Evolutionary conservation across 2,888 invertebrate species (phyloP).

Genomic region (Drepana falcataria): DNA sequence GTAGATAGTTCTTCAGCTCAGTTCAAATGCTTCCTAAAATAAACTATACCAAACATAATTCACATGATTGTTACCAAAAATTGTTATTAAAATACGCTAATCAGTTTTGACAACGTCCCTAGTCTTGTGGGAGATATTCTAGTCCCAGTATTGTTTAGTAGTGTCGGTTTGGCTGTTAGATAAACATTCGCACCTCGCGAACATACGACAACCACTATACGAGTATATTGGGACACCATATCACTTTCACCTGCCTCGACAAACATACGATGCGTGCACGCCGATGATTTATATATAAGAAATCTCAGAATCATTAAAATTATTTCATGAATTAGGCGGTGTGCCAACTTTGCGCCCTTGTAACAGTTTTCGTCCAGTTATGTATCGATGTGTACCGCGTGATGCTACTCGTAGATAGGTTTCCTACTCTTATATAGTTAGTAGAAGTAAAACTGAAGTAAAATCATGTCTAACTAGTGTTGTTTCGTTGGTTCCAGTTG

Average conservation of each 20-base stretch:
- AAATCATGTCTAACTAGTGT: conserved; percentile 4
- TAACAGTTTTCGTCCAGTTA: conserved; percentile 3
- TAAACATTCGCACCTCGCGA: conserved; percentile 15
- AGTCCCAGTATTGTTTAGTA: conserved; percentile 49
- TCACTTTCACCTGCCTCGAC: neutral
- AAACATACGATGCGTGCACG: neutral
- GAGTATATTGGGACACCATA: neutral
- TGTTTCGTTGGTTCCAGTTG: conserved; percentile 44
- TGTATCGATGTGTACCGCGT: neutral
- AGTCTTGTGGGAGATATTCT: conserved; percentile 27
- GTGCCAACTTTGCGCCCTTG: neutral
- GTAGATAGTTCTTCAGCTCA: no score
- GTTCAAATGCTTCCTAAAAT: no score
- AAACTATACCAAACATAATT: neutral
- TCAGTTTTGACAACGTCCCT: conserved; percentile 43
- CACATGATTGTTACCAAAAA: conserved; percentile 18
- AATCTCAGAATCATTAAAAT: neutral
- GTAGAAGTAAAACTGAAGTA: neutral
- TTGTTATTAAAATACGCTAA: conserved; percentile 41
- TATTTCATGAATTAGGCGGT: neutral
- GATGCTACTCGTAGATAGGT: neutral
- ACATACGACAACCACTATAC: neutral
- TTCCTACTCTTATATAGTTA: neutral
- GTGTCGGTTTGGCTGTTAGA: conserved; percentile 12
- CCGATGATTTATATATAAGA: neutral